A percentile compares a stretch with the other conserved stretches of the same genome.
These are phyloP conservation scores for Cyclophora albipunctata DNA, from an alignment of 2,888 invertebrate genomes.

Conservation along the genomic window DNA sequence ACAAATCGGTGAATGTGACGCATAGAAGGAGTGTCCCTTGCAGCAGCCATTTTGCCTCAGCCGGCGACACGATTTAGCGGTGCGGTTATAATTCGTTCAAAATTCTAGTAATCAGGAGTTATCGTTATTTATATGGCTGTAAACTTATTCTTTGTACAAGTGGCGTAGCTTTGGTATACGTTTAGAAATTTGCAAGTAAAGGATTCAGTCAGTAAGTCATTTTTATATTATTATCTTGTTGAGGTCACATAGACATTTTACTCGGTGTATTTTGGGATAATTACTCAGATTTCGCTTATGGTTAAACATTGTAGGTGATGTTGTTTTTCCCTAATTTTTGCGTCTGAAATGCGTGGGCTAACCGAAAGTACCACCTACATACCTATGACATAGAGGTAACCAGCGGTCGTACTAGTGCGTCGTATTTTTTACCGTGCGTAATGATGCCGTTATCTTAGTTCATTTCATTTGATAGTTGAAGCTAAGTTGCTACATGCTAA, in stretches of 20 bases:
- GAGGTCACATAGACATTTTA: conserved; percentile 32
- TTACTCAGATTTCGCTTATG: conserved; percentile 10
- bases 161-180: conserved; percentile 11
- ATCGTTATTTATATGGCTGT: conserved; percentile 14
- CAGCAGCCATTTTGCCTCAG: conserved; percentile 75
- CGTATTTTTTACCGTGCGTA: conserved; percentile 62
- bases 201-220: conserved; percentile 38
- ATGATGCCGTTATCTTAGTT: conserved; percentile 65
- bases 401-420: conserved; percentile 54
- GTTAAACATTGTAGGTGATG: conserved; percentile 1
- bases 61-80: conserved; percentile 73
- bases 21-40: conserved; percentile 77
- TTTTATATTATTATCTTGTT: conserved; percentile 40
- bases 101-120: conserved; percentile 17
- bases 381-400: conserved; percentile 26
- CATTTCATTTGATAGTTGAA: conserved; percentile 57
- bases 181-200: conserved; percentile 9
- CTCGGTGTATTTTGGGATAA: conserved; percentile 43
- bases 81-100: conserved; percentile 51
- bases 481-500: conserved; percentile 22
- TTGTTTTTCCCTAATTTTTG: conserved; percentile 10
- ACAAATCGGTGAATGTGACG: conserved; percentile 73
- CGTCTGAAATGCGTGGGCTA: conserved; percentile 28
- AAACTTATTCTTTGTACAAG: conserved; percentile 10
- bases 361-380: conserved; percentile 24